These are phyloP conservation scores for Strigamia crassipes DNA, from an alignment of 2,888 invertebrate genomes.

Conservation along the genomic window DNA sequence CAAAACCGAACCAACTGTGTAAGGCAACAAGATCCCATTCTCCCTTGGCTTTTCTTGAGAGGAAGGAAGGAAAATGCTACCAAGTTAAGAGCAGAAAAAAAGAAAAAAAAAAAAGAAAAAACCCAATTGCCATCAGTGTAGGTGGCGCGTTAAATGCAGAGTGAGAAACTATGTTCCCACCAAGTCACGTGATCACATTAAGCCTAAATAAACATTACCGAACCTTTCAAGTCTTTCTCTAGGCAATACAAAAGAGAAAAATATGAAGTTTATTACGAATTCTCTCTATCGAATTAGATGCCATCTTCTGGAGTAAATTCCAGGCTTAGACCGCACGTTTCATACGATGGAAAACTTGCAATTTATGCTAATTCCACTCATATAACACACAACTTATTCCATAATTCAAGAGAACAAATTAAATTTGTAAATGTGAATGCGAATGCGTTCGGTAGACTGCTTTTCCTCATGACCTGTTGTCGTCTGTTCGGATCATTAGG, in stretches of 20 bases:
- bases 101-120: not conserved
- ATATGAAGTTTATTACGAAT: conserved; percentile 22
- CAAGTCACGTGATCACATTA: conserved; percentile 34
- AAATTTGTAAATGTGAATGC: conserved; percentile 15
- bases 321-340: not conserved
- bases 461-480: conserved; percentile 8
- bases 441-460: conserved; percentile 13
- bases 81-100: not conserved
- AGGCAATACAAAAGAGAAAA: not conserved
- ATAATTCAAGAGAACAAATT: conserved; percentile 32
- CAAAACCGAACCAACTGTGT: conserved; percentile 37
- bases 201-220: conserved; percentile 27
- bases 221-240: conserved; percentile 19
- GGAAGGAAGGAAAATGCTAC: not conserved
- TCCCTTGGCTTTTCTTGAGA: conserved; percentile 19
- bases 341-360: conserved; percentile 20
- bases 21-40: conserved; percentile 34
- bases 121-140: conserved; percentile 24
- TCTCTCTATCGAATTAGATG: not conserved
- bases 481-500: not conserved
- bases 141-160: conserved; percentile 27
- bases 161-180: conserved; percentile 26
- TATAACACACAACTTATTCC: conserved; percentile 14
- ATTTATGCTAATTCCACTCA: conserved; percentile 23
- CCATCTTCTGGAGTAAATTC: not conserved